These are phyloP conservation scores for Dolichomitus sp. DNA, from an alignment of 2,888 invertebrate genomes.

Conservation along the genomic window DNA sequence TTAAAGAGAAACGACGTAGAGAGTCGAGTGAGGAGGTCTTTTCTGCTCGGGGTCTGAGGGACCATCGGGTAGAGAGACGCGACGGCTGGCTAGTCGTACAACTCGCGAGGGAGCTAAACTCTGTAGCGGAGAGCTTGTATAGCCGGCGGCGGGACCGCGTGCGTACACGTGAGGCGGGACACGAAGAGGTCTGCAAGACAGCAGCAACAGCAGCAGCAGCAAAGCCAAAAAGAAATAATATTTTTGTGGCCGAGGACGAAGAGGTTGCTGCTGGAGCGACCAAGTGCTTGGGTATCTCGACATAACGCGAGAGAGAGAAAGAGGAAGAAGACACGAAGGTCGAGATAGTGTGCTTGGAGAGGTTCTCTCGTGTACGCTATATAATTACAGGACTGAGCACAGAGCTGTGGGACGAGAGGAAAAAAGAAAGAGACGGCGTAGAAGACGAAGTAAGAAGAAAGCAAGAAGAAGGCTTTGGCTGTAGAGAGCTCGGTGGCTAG, in stretches of 20 bases:
- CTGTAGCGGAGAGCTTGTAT: constrained; percentile 11
- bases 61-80: neutral
- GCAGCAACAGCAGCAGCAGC: constrained; percentile 53
- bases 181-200: constrained; percentile 61
- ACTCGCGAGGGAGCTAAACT: constrained; percentile 19
- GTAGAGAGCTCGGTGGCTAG: constrained; percentile 78
- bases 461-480: constrained; percentile 63
- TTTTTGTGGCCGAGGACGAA: constrained; percentile 49
- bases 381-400: constrained; percentile 70
- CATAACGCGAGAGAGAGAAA: constrained; percentile 28
- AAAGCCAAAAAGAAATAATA: constrained; percentile 31
- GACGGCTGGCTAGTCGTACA: constrained; percentile 24
- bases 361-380: constrained; percentile 60
- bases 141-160: constrained; percentile 60
- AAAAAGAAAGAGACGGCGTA: constrained; percentile 57
- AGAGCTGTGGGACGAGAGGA: constrained; percentile 39
- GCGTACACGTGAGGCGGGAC: constrained; percentile 61
- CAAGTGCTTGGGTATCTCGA: constrained; percentile 27
- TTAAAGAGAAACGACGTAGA: neutral
- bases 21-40: neutral
- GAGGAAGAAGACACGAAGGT: constrained; percentile 49
- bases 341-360: constrained; percentile 58
- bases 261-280: constrained; percentile 45
- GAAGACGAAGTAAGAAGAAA: constrained; percentile 45
- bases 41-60: neutral